Evolutionary conservation across 2,113 vertebrate species (phyloP).

Genomic region (Australoheros scitulus): DNA sequence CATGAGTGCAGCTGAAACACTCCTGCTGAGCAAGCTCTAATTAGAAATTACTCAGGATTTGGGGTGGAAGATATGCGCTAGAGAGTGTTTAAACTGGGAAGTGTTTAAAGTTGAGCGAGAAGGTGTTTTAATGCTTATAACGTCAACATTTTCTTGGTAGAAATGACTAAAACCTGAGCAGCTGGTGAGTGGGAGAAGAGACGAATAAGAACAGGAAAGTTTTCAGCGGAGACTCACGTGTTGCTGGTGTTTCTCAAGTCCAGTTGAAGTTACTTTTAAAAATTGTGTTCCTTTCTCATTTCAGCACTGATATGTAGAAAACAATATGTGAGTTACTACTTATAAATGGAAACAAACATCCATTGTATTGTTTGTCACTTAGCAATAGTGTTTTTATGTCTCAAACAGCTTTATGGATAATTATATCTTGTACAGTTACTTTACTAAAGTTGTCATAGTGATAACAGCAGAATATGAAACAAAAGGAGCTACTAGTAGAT

Average conservation of each 20-base stretch:
- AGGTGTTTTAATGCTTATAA: not conserved
- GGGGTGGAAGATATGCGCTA: not conserved
- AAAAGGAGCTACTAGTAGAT: not conserved
- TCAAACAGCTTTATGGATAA: not conserved
- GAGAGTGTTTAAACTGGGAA: not conserved
- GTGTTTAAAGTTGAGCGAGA: not conserved
- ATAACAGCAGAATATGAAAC: not conserved
- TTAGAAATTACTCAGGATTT: not conserved
- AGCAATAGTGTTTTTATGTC: not conserved
- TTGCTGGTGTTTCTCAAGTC: not conserved
- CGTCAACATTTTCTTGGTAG: not conserved
- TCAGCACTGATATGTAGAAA: not conserved
- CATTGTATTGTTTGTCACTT: not conserved
- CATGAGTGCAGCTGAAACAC: constrained; percentile 19
- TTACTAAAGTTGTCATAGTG: not conserved
- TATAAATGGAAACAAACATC: not conserved
- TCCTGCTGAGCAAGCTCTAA: constrained; percentile 30
- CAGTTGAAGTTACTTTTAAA: not conserved
- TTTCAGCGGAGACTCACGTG: not conserved
- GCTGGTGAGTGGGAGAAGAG: constrained; percentile 10
- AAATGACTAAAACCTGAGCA: constrained; percentile 6
- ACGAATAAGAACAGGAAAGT: constrained; percentile 4
- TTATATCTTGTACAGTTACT: not conserved
- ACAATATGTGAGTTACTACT: not conserved
- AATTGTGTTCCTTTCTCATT: not conserved